Base-by-base conservation (phyloP, 2,888 invertebrate genomes). In the Listrodromus nycthemerus region DNA sequence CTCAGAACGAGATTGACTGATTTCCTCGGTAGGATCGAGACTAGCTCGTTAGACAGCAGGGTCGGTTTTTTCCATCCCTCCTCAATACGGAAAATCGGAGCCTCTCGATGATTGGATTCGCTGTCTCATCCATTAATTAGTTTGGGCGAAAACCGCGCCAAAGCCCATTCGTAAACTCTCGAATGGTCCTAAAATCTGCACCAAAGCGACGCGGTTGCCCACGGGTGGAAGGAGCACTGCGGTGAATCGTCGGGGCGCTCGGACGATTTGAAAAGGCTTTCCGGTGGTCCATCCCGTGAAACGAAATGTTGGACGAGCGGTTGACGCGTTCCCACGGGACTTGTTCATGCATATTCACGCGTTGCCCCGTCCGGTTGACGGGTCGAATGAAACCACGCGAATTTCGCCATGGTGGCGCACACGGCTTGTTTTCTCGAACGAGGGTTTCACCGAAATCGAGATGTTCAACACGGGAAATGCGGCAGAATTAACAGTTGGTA, bases 281-380 rank as follows among this genome's bases (percentile, higher is more conserved):
- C 13, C 27, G 16, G 70, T 63, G 70, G 41, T 74, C 24, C 61
- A 33, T 24, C 37, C 8, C 13, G 70, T n/a, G 63, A 50, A 63
- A 16, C 33, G 16, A 70, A 37, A 79, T 41, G 19, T 45, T 10
- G 48, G 24, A 67, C 55, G n/a, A 48, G 66, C 50, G 19, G 45
- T 77, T 58, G 55, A 27, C 41, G 55, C 58, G 13, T 24, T 55
- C 58, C 41, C 41, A 50, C n/a, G 55, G 41, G 41, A n/a, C 52
- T 48, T 24, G 19, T 63, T 69, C 80, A 80, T 84, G 77, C 80
- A 84, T 84, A 84, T 84, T 80, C 80, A 80, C 24, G 73, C 30
- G 55, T 27, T 65, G 50, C 19, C 41, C n/a, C 10, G 73, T 30
- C 55, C 48, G 69, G 55, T 52, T 67, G 16, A 67, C 33, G 55